Base-by-base conservation (phyloP, 1,140 invertebrate species). In the Micrasema minimum region DNA sequence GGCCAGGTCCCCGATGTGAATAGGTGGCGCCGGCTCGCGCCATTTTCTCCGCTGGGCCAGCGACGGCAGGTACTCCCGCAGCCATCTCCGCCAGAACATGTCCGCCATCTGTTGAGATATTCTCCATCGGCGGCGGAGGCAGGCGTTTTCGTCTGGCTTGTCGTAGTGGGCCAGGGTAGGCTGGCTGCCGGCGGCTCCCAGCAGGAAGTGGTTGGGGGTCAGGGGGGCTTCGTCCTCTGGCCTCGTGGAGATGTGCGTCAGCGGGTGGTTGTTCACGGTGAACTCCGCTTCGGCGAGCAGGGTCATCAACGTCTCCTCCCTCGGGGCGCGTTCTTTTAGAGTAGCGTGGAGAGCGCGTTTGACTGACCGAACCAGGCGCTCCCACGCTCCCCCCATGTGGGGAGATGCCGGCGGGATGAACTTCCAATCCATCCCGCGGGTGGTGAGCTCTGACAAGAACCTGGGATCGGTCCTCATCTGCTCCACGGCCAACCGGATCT, bases 361-460 rank as follows among this genome's bases (percentile, higher is more conserved):
- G 0, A 81, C 77, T 1, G 75, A 75, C 1, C 79, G 73, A 1
- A 84, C 78, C 2, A 80, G 61, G 1, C 79, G 66, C 53, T 84
- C 82, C 82, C 82, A 85, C 0, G 77, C 76, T 1, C 81, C 81
- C 2, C 80, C 80, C 75, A 81, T 80, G 66, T 83, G 78, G 0
- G 80, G 79, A 0, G 77, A 75, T 14, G 59, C 37, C 0, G 82
- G 81, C 4, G 81, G 79, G 16, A 79, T 82, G 66, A 80, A 83
- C 2, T 77, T 61, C 79, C 80, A 85, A 2, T 57, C 26, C 2
- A 77, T 76, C 1, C 10, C 55, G 3, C 43, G 11, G 0, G 64
- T 48, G 6, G 48, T 41, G 16, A 75, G 53, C 66, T 16, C 4
- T 18, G 16, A 69, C 22, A 18, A 71, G 65, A 12, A 2, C 37